Percentiles rank a stretch among this genome's conserved stretches.
phyloP scores from a whole-genome alignment of 2,888 invertebrate genomes.

The Brenthis daphne region DNA sequence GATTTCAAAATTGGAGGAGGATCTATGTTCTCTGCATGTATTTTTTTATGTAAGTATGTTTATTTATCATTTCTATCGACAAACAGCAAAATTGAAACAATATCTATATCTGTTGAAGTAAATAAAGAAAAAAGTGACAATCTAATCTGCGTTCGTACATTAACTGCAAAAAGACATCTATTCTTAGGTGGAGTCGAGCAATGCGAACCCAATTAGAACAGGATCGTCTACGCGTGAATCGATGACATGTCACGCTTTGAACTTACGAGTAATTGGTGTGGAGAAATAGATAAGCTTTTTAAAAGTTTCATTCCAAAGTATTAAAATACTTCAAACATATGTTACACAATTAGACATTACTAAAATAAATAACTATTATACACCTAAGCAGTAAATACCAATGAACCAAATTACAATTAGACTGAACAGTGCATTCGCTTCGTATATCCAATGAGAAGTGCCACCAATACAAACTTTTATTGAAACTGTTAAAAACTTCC shows the following conservation, averaged over 20 bases:
- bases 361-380: too few relatives aligned
- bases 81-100: not conserved
- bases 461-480: slow-evolving; percentile 13
- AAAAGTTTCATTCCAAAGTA: not conserved
- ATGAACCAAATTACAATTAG: too few relatives aligned
- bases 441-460: slow-evolving; percentile 10
- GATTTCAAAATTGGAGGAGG: too few relatives aligned
- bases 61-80: not conserved
- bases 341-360: too few relatives aligned
- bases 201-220: slow-evolving; percentile 68
- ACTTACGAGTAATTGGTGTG: slow-evolving; percentile 41
- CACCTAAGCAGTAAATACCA: too few relatives aligned
- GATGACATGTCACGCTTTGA: slow-evolving; percentile 51
- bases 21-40: too few relatives aligned
- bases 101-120: not conserved
- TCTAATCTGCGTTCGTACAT: slow-evolving; percentile 12
- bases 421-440: not conserved
- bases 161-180: slow-evolving; percentile 43
- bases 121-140: slow-evolving; percentile 5
- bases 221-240: slow-evolving; percentile 65
- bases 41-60: too few relatives aligned
- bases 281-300: slow-evolving; percentile 6
- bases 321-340: too few relatives aligned
- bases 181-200: slow-evolving; percentile 49
- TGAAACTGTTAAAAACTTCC: slow-evolving; percentile 17